A percentile compares a stretch with the other conserved stretches of the same genome.
Evolutionary conservation across 2,888 invertebrate species (phyloP).

Genomic region (Zhengitettix transpicula): DNA sequence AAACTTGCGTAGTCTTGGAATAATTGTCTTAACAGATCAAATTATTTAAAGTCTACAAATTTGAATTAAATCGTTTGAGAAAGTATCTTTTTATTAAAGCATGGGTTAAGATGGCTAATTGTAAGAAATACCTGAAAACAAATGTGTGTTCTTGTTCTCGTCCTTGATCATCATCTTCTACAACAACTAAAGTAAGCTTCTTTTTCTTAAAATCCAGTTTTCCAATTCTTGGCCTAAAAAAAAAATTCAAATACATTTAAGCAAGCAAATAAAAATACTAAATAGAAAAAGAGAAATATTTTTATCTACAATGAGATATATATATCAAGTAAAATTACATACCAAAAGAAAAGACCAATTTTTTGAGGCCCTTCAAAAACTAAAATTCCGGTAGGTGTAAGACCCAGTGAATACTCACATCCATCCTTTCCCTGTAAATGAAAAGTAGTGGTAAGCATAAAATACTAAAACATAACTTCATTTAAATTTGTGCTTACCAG

Average conservation of each 20-base stretch:
- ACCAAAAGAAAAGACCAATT: conserved; percentile 96
- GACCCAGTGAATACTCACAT: conserved; percentile 85
- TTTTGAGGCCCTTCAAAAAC: conserved; percentile 94
- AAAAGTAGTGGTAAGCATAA: background rate
- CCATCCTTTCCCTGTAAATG: conserved; percentile 70
- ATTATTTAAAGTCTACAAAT: too few species aligned
- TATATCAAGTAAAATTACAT: conserved; percentile 7
- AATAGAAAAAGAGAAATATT: background rate
- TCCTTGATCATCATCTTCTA: conserved; percentile 96
- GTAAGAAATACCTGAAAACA: conserved; percentile 54
- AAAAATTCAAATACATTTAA: background rate
- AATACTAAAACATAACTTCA: background rate
- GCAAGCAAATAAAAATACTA: background rate
- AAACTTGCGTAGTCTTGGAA: too few species aligned
- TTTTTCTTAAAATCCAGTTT: conserved; percentile 96
- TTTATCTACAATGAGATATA: background rate
- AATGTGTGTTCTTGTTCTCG: conserved; percentile 97
- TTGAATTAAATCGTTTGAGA: background rate
- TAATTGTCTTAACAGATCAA: too few species aligned
- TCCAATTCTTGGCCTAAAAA: conserved; percentile 79
- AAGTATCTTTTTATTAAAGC: background rate
- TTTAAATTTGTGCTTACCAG: conserved; percentile 32
- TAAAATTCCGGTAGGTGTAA: conserved; percentile 95
- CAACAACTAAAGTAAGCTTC: conserved; percentile 89
- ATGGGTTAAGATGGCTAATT: background rate